phyloP scores from a whole-genome alignment of 2,888 invertebrate species.

The Junonia oenone region DNA sequence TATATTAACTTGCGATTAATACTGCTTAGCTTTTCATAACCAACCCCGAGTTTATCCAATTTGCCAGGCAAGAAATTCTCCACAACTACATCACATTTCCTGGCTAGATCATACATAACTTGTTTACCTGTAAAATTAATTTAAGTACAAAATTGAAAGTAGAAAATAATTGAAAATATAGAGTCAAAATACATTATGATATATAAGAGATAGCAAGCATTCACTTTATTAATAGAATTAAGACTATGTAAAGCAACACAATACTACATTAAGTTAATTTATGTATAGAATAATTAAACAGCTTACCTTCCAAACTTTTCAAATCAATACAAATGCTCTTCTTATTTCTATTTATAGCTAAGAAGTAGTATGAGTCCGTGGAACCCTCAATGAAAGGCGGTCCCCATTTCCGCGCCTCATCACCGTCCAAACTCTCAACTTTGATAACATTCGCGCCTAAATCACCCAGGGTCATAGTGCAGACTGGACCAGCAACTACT shows the following conservation, averaged over 20 bases:
- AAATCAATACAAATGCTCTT: constrained; percentile 94
- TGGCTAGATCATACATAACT: constrained; percentile 85
- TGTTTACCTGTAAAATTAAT: constrained; percentile 56
- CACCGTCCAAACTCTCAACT: constrained; percentile 90
- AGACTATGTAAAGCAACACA: too few relatives aligned
- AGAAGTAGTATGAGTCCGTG: constrained; percentile 89
- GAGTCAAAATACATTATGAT: too few relatives aligned
- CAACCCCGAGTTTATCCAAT: constrained; percentile 85
- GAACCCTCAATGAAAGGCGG: constrained; percentile 88
- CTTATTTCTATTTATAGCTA: constrained; percentile 95
- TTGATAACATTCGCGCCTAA: constrained; percentile 95
- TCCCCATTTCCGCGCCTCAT: constrained; percentile 95
- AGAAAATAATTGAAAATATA: too few relatives aligned
- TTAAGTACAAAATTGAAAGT: too few relatives aligned
- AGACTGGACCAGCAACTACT: constrained; percentile 95
- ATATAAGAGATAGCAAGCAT: too few relatives aligned
- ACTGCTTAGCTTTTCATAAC: constrained; percentile 85
- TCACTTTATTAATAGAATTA: too few relatives aligned
- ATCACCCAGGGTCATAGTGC: constrained; percentile 95
- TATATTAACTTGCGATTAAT: constrained; percentile 91
- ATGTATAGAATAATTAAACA: neutral
- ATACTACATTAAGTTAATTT: too few relatives aligned
- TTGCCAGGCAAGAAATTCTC: constrained; percentile 98
- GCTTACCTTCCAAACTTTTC: constrained; percentile 82
- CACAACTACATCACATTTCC: constrained; percentile 90